phyloP scores from a whole-genome alignment of 2,113 vertebrate genomes.

The Aspidoscelis tigris region DNA sequence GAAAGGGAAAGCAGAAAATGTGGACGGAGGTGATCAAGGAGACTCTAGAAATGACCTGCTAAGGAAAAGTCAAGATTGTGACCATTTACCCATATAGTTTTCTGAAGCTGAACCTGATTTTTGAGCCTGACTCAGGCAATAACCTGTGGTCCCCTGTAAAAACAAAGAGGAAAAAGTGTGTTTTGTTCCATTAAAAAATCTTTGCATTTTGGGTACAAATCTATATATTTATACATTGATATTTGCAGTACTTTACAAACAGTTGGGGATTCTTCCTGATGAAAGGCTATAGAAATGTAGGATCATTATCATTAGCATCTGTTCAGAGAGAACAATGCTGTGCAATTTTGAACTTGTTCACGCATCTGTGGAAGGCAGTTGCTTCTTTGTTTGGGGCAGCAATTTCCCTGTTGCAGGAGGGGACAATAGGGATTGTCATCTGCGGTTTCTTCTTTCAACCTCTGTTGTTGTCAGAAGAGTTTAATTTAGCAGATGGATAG shows the following conservation, averaged over 20 bases:
- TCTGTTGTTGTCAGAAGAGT: conserved; percentile 3
- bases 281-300: neutral
- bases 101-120: too few species aligned
- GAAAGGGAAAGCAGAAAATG: too few species aligned
- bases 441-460: conserved; percentile 9
- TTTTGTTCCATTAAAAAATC: neutral
- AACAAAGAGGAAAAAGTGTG: neutral
- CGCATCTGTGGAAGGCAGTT: neutral
- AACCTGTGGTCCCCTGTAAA: neutral
- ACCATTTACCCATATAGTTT: too few species aligned
- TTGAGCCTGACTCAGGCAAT: too few species aligned
- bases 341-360: neutral
- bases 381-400: conserved; percentile 9
- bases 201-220: conserved; percentile 32
- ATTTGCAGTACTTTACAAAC: neutral
- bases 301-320: conserved; percentile 2
- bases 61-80: too few species aligned
- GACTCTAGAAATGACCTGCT: too few species aligned
- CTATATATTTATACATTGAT: conserved; percentile 9
- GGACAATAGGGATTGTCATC: neutral
- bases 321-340: conserved; percentile 1
- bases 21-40: too few species aligned
- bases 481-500: neutral
- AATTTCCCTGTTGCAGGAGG: neutral
- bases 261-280: neutral